phyloP scores from a whole-genome alignment of 2,888 invertebrate genomes.

The Aporophyla nigra region DNA sequence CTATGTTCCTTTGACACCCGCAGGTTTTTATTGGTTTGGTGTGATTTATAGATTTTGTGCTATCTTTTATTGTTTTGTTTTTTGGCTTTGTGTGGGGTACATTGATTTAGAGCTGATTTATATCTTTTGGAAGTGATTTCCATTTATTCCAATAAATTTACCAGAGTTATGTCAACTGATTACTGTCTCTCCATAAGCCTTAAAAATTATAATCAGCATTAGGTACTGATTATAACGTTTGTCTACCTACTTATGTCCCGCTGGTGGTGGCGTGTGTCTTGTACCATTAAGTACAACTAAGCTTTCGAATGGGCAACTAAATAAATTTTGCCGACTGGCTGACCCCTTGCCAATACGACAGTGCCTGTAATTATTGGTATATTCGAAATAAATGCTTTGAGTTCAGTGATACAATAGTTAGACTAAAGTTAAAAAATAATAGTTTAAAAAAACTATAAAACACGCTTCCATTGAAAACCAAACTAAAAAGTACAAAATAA shows the following conservation, averaged over 20 bases:
- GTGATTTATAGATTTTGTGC: slow-evolving; percentile 54
- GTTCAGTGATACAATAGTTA: background rate
- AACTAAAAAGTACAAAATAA: too few relatives aligned
- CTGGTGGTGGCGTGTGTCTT: too few relatives aligned
- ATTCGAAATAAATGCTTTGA: background rate
- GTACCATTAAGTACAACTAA: background rate
- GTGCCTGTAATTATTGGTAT: background rate
- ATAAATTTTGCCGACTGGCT: background rate
- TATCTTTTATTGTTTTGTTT: slow-evolving; percentile 32
- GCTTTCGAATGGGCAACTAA: background rate
- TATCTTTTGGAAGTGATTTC: background rate
- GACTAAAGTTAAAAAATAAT: background rate
- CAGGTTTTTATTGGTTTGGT: slow-evolving; percentile 65
- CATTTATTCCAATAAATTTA: background rate
- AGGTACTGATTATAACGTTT: background rate
- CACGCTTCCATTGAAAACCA: too few relatives aligned
- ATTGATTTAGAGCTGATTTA: background rate
- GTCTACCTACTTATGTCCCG: too few relatives aligned
- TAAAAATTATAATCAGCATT: background rate
- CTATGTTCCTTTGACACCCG: slow-evolving; percentile 74
- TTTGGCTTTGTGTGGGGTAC: background rate
- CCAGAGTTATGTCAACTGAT: background rate
- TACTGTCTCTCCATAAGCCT: background rate
- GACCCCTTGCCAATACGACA: background rate
- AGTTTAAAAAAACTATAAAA: too few relatives aligned